Percentiles rank a stretch among this genome's conserved stretches.
phyloP scores from a whole-genome alignment of 1,140 invertebrate genomes.

The Drosophila azteca region DNA sequence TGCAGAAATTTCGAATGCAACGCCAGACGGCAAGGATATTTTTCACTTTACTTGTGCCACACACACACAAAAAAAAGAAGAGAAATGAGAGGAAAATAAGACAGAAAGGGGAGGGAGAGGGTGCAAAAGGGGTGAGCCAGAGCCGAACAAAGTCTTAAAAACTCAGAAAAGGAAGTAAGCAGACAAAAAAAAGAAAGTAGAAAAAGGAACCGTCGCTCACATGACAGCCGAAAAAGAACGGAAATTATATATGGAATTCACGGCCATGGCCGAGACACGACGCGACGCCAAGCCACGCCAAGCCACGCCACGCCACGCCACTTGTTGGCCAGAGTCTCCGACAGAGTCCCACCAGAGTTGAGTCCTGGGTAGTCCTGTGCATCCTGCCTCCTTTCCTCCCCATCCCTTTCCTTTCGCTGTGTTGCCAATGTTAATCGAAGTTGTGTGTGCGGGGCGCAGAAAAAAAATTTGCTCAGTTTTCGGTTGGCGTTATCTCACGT shows the following conservation, averaged over 20 bases:
- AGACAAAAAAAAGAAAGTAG: conserved; percentile 14
- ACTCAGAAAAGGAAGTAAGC: no score
- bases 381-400: neutral
- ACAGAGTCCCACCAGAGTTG: neutral
- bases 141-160: no score
- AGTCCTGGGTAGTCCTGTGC: neutral
- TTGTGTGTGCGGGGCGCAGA: conserved; percentile 48
- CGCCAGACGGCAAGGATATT: conserved; percentile 70
- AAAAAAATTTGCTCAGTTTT: conserved; percentile 44
- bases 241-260: conserved; percentile 77
- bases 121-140: neutral
- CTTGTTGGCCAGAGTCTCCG: conserved; percentile 45
- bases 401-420: conserved; percentile 22
- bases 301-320: conserved; percentile 17
- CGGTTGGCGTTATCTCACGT: conserved; percentile 73
- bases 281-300: conserved; percentile 34
- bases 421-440: conserved; percentile 80
- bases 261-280: conserved; percentile 61
- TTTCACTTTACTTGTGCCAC: conserved; percentile 59
- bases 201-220: conserved; percentile 19
- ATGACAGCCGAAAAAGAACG: conserved; percentile 43
- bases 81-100: conserved; percentile 7
- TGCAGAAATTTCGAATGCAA: conserved; percentile 63
- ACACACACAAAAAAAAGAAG: conserved; percentile 11
- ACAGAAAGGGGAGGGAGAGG: neutral